These are phyloP conservation scores for Sinotaia quadrata DNA, from an alignment of 2,888 invertebrate genomes.

Conservation along the genomic window DNA sequence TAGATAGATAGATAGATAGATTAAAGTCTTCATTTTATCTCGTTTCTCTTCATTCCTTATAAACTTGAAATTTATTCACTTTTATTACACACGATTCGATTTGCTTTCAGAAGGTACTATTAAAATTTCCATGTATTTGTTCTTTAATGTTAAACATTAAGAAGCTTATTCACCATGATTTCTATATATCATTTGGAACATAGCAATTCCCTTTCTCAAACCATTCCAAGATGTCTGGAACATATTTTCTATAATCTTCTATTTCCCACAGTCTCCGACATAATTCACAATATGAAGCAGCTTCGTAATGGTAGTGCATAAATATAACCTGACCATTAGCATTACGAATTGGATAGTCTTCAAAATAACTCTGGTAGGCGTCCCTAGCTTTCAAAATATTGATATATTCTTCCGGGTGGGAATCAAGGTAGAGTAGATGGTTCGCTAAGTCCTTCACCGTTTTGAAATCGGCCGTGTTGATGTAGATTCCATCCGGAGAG, in stretches of 20 bases:
- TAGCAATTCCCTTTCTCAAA: not conserved
- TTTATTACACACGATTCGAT: too few species aligned
- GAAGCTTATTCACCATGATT: too few species aligned
- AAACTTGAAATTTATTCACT: too few species aligned
- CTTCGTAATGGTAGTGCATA: conserved; percentile 30
- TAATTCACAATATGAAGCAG: conserved; percentile 28
- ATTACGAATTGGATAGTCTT: conserved; percentile 14
- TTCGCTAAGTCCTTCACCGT: conserved; percentile 20
- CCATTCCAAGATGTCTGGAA: conserved; percentile 20
- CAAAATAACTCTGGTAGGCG: conserved; percentile 10
- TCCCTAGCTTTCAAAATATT: conserved; percentile 20
- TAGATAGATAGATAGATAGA: too few species aligned
- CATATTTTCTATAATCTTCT: conserved; percentile 19
- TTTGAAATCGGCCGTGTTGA: conserved; percentile 23
- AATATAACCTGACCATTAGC: not conserved
- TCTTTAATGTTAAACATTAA: too few species aligned
- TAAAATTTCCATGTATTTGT: too few species aligned
- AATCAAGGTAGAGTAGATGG: conserved; percentile 15
- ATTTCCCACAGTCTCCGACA: conserved; percentile 39
- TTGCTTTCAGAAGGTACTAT: too few species aligned
- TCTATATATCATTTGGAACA: not conserved
- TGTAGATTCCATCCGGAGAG: conserved; percentile 16
- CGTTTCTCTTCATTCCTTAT: too few species aligned
- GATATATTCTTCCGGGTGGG: conserved; percentile 22
- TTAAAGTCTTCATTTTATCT: too few species aligned